Conservation (phyloP, 1,140 invertebrate genomes). For the Trichonephila inaurata region DNA sequence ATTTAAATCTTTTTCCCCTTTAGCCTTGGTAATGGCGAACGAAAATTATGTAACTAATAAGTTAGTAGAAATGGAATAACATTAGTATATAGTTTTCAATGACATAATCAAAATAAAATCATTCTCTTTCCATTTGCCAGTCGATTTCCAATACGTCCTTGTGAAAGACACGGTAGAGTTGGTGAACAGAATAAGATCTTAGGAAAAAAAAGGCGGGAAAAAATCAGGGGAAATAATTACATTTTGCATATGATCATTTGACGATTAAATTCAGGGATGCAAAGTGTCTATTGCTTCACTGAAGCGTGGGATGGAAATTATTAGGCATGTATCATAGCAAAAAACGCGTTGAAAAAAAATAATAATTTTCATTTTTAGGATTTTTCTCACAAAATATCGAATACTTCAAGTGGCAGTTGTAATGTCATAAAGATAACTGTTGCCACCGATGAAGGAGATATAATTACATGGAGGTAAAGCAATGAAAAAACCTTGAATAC, state of each 20-base stretch:
- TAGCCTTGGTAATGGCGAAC: not conserved
- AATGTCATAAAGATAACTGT: not conserved
- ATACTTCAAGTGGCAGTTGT: not conserved
- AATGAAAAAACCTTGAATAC: slow-evolving; percentile 58
- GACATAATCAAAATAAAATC: not conserved
- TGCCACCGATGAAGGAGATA: not conserved
- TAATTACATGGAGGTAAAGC: not conserved
- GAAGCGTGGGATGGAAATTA: not conserved
- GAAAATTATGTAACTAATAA: not conserved
- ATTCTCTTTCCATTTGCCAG: not conserved
- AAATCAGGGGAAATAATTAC: not conserved
- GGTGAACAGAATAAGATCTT: no score
- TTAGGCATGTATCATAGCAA: not conserved
- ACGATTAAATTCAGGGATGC: not conserved
- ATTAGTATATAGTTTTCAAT: not conserved
- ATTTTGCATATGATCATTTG: not conserved
- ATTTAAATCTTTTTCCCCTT: not conserved
- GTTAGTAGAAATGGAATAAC: not conserved
- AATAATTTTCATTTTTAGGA: not conserved
- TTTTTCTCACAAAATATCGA: not conserved
- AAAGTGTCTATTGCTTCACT: not conserved
- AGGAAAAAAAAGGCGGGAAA: not conserved
- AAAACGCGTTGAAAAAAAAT: not conserved
- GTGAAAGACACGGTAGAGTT: not conserved
- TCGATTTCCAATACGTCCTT: not conserved